Base-by-base conservation (phyloP, 1,140 invertebrate genomes). In the Drosophila grimshawi region DNA sequence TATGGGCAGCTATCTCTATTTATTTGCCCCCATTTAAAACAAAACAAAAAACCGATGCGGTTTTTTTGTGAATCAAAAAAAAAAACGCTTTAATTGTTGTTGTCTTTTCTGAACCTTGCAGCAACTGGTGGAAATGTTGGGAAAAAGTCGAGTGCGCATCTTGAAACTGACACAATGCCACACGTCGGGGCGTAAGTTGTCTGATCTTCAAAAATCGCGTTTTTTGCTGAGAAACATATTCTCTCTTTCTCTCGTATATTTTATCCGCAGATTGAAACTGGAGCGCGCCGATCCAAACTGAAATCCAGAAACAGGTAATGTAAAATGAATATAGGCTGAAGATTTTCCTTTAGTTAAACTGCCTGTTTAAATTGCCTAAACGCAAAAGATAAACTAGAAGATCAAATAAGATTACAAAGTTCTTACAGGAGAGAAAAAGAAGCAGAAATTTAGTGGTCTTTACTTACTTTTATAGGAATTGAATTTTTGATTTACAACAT, bases 41-140 rank as follows among this genome's bases (percentile, higher is more conserved):
- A 49, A 27, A 37, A 48, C 4, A 29, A 29, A 29, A 48, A 48
- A 29, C 49, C 5, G 5, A 35, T 59, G 39, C 35, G 55, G 11
- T 51, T 3, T 35, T 43, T 3, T 35, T 10, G 41, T 59, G 4
- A 59, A 59, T 19, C n/a, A 1, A 4, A 52, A 8, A 19, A 19
- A 19, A 19, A 19, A 19, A 19, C 19, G 19, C 6, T 29, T 49
- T 65, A 73, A 83, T 80, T 65, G 32, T 39, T 61, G 43, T 49
- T 48, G 51, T 88, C 89, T 75, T 89, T 63, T 88, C 57, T 80
- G 78, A 88, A 82, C 37, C 37, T 82, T 88, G 33, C 83, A 86
- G 83, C 76, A 29, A 62, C 49, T 43, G 70, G 62, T 53, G 45
- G 45, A 51, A 57, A 57, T 30, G 7, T 49, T 19, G 19, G 19